Evolutionary conservation across 2,113 vertebrate genomes (phyloP).

Genomic region (Suricata suricatta): DNA sequence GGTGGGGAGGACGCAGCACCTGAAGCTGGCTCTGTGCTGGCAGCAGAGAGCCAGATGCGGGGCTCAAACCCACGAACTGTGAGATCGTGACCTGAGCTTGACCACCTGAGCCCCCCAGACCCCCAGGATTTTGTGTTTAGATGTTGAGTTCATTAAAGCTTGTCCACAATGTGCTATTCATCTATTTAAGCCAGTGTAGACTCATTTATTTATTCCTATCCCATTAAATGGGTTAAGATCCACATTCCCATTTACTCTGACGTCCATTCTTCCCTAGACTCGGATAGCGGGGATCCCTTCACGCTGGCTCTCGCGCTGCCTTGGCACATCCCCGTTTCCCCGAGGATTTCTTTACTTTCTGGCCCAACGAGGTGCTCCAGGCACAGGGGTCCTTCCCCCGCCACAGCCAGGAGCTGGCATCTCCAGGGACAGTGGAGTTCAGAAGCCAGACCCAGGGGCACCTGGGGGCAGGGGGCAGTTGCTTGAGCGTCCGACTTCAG

Average conservation of each 20-base stretch:
- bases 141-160: neutral
- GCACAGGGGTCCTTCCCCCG: neutral
- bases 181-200: neutral
- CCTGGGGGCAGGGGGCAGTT: too few relatives aligned
- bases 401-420: neutral
- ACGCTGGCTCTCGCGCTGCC: rapidly evolving
- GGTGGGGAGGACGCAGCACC: too few relatives aligned
- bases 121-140: neutral
- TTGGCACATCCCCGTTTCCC: rapidly evolving
- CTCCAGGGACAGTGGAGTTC: neutral
- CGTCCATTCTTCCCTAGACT: neutral
- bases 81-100: too few relatives aligned
- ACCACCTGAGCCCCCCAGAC: too few relatives aligned
- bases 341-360: neutral
- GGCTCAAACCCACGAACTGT: too few relatives aligned
- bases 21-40: too few relatives aligned
- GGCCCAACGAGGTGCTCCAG: rapidly evolving
- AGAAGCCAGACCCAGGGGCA: neutral
- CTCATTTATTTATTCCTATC: neutral
- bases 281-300: neutral
- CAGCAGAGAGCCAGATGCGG: too few relatives aligned
- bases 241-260: neutral
- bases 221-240: neutral
- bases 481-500: too few relatives aligned
- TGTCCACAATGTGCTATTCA: rapidly evolving